Base-by-base conservation (phyloP, 2,888 invertebrate species). In the Rhodophaea formosa region DNA sequence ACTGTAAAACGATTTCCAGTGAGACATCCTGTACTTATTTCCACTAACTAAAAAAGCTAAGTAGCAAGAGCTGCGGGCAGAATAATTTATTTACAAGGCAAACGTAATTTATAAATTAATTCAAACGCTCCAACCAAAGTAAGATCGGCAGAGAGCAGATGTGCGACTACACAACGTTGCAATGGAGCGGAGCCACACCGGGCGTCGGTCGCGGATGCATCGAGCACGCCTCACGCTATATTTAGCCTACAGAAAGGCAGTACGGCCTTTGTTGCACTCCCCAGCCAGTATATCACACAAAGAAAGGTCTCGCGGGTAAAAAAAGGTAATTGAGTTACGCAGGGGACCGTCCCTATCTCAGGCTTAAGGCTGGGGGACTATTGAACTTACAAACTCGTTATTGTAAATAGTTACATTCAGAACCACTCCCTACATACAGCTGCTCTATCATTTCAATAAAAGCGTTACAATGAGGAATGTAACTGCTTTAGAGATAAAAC, bases 231-330 rank as follows among this genome's bases (percentile, higher is more conserved):
- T 76, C 69, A 69, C 70, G 82, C 86, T 91, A 91, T 91, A 91
- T 91, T 91, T 91, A 91, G 88, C 85, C 77, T 80, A 82, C 82
- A 82, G 79, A 84, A 90, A 90, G 89, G 87, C 89, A 88, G 75
- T 80, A 80, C 74, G 76, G 84, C 84, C 79, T 86, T 88, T 88
- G 88, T 86, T 79, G 74, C 82, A 70, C 84, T 85, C 88, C 88
- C 88, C 81, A 83, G 79, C 88, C 81, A 83, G 79, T 79, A 74
- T 74, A 74, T 66, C 72, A 75, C 77, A 89, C 89, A 89, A 90
- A 88, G 80, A 80, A 85, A 88, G 86, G 88, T 86, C 86, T 86
- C 80, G 63, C 72, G 67, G 80, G 82, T 76, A 88, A 88, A 90
- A 77, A 89, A 88, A 81, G 79, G 79, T 82, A 82, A 85, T 81